A percentile compares a stretch with the other conserved stretches of the same genome.
phyloP scores from a whole-genome alignment of 1,140 invertebrate species.

The Lordiphosa stackelbergi region DNA sequence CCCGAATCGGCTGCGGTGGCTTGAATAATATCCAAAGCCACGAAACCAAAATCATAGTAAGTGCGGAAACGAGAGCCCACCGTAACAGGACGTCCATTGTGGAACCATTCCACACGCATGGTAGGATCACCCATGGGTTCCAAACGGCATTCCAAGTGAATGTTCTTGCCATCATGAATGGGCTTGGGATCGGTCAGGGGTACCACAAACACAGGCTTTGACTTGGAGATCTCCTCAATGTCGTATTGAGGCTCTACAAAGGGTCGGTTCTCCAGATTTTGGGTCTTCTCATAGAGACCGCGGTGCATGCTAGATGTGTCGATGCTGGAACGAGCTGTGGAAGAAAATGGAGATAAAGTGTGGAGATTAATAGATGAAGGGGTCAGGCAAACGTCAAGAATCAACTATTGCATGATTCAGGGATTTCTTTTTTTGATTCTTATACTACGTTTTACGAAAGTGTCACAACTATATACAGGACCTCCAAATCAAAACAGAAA shows the following conservation, averaged over 20 bases:
- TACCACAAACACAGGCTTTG: conserved; percentile 92
- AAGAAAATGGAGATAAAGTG: not conserved
- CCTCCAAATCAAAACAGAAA: too few species aligned
- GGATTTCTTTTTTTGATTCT: too few species aligned
- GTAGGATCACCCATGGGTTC: conserved; percentile 97
- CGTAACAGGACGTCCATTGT: conserved; percentile 91
- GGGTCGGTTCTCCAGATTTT: conserved; percentile 89
- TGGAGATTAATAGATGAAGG: too few species aligned
- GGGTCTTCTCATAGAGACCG: conserved; percentile 90
- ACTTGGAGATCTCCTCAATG: conserved; percentile 95
- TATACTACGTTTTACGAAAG: too few species aligned
- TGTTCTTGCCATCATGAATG: conserved; percentile 93
- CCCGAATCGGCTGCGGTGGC: conserved; percentile 93
- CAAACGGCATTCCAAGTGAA: conserved; percentile 92
- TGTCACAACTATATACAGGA: too few species aligned
- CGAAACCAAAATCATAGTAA: conserved; percentile 96
- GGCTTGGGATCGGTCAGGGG: conserved; percentile 89
- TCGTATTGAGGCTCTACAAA: conserved; percentile 92
- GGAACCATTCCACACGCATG: conserved; percentile 97
- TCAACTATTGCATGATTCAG: too few species aligned
- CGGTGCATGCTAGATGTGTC: conserved; percentile 93
- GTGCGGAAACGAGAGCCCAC: conserved; percentile 94
- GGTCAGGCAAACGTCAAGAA: too few species aligned
- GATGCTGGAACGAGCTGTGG: conserved; percentile 87
- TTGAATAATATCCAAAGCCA: conserved; percentile 93